Evolutionary conservation across 92 coral and sea anemone genomes (phyloP), one percentile per base, ranked within the genome.

Genomic region (Phymanthus crucifer): DNA sequence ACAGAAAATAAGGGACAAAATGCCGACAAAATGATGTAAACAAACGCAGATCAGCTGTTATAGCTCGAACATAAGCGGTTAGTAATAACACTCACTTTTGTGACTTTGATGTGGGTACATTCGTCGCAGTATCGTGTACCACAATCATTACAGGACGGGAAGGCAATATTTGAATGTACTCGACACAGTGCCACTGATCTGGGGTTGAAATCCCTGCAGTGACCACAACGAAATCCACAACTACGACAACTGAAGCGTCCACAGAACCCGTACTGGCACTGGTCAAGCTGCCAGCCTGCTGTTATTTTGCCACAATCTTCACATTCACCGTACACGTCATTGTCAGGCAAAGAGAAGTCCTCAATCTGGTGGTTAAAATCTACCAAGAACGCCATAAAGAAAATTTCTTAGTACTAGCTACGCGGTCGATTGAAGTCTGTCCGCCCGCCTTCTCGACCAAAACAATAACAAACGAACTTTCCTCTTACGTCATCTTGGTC

Each of bases 191-290:
- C 52, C 8, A 93, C 92, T 21, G 97, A 86, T 45, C 97, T 87
- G 21, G 90, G 85, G 70, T 90, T 90, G 29, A 80, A 29, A 66
- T 79, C 81, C 23, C 86, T 82, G 45, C 97, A 92, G 40, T 87
- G 87, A 19, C 61, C 88, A 74, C 97, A 92, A 70, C 94, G 89
- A 83, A 78, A 92, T 37, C 94, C 94, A 83, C 97, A 92, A 35
- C 69, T 61, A 23, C 90, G 73, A 50, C 97, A 92, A 52, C 79
- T 87, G 66, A 87, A 92, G 47, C 90, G 89, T 21, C 97, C 97
- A 75, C 97, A 92, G 48, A 92, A 92, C 13, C 97, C 97, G 58
- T 86, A 90, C 47, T 92, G 97, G 40, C 97, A 92, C 48, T 92
- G 94, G 31, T 81, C 73, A 3, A 92, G 80, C 45, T 69, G 83